These are phyloP conservation scores for Orchestia grillus DNA, from an alignment of 1,140 invertebrate species.

Conservation along the genomic window DNA sequence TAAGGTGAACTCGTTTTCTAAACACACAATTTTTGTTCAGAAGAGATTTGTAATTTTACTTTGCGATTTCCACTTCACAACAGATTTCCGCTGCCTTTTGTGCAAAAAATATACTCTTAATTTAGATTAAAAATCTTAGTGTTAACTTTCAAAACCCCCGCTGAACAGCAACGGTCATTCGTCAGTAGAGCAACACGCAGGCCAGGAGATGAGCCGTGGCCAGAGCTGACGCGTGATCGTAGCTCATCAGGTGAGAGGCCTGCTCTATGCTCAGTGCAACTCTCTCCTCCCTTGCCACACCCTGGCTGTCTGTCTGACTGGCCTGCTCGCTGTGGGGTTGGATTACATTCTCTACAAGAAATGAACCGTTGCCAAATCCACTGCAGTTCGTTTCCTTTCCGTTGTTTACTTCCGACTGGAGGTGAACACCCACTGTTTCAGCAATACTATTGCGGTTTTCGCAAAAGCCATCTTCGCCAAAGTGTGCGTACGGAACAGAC, in stretches of 20 bases:
- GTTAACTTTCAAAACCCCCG: not conserved
- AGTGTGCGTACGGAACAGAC: not conserved
- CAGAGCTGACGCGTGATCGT: constrained; percentile 18
- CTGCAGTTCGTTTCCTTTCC: not conserved
- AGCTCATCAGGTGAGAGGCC: not conserved
- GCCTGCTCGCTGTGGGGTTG: not conserved
- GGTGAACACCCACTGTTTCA: not conserved
- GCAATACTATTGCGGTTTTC: not conserved
- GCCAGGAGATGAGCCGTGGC: constrained; percentile 14
- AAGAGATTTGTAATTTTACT: too few species aligned
- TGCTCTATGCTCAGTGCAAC: not conserved
- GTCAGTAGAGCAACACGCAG: not conserved
- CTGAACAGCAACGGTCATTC: not conserved
- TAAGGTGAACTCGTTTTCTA: not conserved
- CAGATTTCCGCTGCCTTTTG: not conserved
- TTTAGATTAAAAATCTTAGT: not conserved
- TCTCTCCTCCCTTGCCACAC: not conserved
- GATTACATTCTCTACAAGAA: not conserved
- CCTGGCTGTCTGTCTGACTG: not conserved
- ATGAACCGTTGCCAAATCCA: not conserved
- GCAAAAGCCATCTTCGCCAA: not conserved
- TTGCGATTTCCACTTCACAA: not conserved
- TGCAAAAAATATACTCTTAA: not conserved
- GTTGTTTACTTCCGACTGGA: not conserved
- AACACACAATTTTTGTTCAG: too few species aligned